phyloP scores from a whole-genome alignment of 2,113 vertebrate species.

The Istiophorus platypterus region DNA sequence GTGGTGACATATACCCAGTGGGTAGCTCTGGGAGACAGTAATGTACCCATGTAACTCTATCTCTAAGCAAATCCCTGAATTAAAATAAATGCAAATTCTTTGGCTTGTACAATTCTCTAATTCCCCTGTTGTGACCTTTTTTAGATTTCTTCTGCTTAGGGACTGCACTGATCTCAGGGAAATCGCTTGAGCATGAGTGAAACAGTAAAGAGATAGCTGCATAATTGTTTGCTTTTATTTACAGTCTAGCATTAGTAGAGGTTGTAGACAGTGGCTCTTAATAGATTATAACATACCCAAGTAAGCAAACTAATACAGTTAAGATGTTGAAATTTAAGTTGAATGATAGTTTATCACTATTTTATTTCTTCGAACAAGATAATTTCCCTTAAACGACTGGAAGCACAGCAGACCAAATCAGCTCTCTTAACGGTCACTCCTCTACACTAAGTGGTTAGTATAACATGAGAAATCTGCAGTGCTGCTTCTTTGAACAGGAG shows the following conservation, averaged over 20 bases:
- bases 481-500: neutral
- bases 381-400: neutral
- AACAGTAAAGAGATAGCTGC: conserved; percentile 48
- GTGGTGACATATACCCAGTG: conserved; percentile 35
- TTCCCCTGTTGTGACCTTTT: conserved; percentile 67
- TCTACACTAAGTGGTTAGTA: conserved; percentile 2
- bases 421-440: conserved; percentile 37
- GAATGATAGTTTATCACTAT: conserved; percentile 8
- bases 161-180: conserved; percentile 52
- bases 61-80: conserved; percentile 55
- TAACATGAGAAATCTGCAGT: neutral
- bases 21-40: conserved; percentile 66
- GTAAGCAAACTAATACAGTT: conserved; percentile 4
- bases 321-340: neutral
- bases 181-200: conserved; percentile 58
- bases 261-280: conserved; percentile 12
- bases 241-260: conserved; percentile 15
- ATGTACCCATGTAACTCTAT: conserved; percentile 71
- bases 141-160: conserved; percentile 44
- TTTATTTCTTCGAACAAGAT: conserved; percentile 2
- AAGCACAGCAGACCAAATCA: neutral
- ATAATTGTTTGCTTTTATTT: conserved; percentile 59
- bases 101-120: conserved; percentile 36
- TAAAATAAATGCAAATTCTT: conserved; percentile 54
- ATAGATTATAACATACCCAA: conserved; percentile 18